Percentiles rank a stretch among this genome's conserved stretches.
Evolutionary conservation across 2,888 invertebrate genomes (phyloP).

Genomic region (Netelia inedita): DNA sequence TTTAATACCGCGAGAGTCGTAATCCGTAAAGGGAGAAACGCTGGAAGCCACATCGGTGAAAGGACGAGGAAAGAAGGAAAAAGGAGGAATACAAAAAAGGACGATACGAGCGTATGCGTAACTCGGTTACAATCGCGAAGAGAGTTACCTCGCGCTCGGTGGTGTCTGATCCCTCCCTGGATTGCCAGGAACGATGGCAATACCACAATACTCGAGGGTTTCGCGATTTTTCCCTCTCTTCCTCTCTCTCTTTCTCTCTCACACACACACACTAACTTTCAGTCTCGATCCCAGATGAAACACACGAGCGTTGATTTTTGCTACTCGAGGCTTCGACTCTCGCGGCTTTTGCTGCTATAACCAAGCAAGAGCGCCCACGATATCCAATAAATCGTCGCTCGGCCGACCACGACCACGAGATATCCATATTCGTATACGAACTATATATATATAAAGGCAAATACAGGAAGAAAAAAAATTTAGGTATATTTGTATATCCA

Average conservation of each 20-base stretch:
- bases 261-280: background rate
- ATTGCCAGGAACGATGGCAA: slow-evolving; percentile 2
- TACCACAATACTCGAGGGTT: slow-evolving; percentile 51
- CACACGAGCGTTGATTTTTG: slow-evolving; percentile 52
- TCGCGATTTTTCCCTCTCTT: too few species aligned
- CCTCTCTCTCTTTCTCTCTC: too few species aligned
- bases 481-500: slow-evolving; percentile 27
- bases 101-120: background rate
- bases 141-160: slow-evolving; percentile 26
- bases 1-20: slow-evolving; percentile 5
- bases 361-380: slow-evolving; percentile 24
- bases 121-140: slow-evolving; percentile 30
- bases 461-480: slow-evolving; percentile 14
- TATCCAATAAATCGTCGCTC: slow-evolving; percentile 65
- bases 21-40: slow-evolving; percentile 24
- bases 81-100: background rate
- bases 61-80: background rate
- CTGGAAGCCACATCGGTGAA: slow-evolving; percentile 29
- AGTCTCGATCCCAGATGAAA: slow-evolving; percentile 39
- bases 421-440: slow-evolving; percentile 33
- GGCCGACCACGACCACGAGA: slow-evolving; percentile 29
- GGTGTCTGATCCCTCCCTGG: slow-evolving; percentile 18
- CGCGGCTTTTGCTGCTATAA: slow-evolving; percentile 35
- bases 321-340: slow-evolving; percentile 30
- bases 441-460: background rate